Base-by-base conservation (phyloP, 2,888 invertebrate genomes). In the Acleris holmiana region DNA sequence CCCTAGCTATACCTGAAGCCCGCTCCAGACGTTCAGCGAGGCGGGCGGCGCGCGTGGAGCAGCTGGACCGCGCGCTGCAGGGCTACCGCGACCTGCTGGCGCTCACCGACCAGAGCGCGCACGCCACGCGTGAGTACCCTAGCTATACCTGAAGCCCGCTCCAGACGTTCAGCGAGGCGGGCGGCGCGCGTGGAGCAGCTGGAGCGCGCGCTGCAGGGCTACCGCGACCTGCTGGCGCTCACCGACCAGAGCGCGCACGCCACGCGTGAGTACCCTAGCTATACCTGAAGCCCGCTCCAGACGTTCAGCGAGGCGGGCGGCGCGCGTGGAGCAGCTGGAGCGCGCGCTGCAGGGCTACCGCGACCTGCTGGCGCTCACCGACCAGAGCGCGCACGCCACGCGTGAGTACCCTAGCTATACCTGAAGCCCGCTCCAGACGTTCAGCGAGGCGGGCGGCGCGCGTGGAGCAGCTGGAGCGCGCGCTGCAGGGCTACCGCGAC, bases 61-160 rank as follows among this genome's bases (percentile, higher is more conserved):
- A 25, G 25, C 25, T 25, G 25, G 25, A 25, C 7, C 25, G 25
- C 25, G 93, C 95, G 0, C 86, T 97, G 54, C 94, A 95, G 67
- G 95, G 94, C 1, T 97, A 97, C 83, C 94, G 96, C 62, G 96
- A 96, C 65, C 89, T 96, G 83, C 93, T 96, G 41, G 85, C 93
- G 35, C 0, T 94, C 94, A 66, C 87, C 61, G 97, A 97, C 80
- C 93, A 93, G 44, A 94, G 95, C 10, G 72, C 75, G 0, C 84
- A 88, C 13, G 71, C 78, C 8, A 84, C 82, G 71, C 76, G 89
- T 89, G 68, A 68, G 67, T 54, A 13, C 51, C 10, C 35, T 19
- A n/a, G 51, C 18, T 18, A 17, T n/a, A 35, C 18, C n/a, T 35
- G 10, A 25, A 23, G 35, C 21, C 21, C 94, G 93, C 73, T 91